phyloP scores from a whole-genome alignment of 1,140 invertebrate genomes.

The Doryteuthis pealeii region DNA sequence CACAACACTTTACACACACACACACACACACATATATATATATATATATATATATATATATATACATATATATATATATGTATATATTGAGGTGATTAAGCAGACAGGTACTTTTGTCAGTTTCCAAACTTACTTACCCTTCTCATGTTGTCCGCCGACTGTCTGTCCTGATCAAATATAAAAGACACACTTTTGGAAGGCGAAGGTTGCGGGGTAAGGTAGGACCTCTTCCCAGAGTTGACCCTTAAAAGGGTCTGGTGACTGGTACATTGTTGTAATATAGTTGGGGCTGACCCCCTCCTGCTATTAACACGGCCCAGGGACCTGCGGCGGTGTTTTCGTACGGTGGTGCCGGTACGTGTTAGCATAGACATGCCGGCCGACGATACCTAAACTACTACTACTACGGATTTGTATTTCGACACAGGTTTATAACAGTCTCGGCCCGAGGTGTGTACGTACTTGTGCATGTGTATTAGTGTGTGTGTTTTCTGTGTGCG shows the following conservation, averaged over 20 bases:
- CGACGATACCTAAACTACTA: background rate
- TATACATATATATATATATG: background rate
- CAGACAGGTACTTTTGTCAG: no score
- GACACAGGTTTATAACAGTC: background rate
- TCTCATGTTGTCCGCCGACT: background rate
- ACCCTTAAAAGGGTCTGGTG: conserved; percentile 8
- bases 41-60: background rate
- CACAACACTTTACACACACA: background rate
- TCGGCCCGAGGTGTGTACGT: background rate
- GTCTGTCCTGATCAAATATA: conserved; percentile 26
- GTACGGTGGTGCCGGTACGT: conserved; percentile 27
- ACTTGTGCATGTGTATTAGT: background rate
- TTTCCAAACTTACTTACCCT: conserved; percentile 5
- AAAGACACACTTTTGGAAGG: conserved; percentile 33
- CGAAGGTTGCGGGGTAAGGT: conserved; percentile 32
- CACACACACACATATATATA: background rate
- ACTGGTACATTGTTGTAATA: conserved; percentile 23
- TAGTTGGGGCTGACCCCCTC: conserved; percentile 29
- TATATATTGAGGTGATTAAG: no score
- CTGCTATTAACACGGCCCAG: conserved; percentile 23
- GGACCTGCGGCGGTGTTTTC: conserved; percentile 30
- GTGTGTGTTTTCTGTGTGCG: background rate
- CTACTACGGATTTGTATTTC: background rate
- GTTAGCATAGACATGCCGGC: conserved; percentile 23
- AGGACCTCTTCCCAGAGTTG: conserved; percentile 20